These are phyloP conservation scores for Pachymerium ferrugineum DNA, from an alignment of 2,888 invertebrate species.

Conservation along the genomic window DNA sequence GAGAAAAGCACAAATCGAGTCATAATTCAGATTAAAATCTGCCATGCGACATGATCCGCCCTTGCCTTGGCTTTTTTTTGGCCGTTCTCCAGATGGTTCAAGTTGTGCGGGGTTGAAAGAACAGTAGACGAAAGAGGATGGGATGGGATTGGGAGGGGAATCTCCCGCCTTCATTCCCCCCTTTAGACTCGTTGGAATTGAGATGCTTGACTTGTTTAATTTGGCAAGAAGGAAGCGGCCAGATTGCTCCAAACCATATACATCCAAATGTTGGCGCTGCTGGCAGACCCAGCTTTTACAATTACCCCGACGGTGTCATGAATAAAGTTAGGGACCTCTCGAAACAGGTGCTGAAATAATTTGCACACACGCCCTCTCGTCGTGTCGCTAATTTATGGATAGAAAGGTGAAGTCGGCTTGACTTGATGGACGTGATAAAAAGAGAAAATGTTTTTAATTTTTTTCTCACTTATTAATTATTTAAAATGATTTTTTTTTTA, in stretches of 20 bases:
- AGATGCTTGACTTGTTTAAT: slow-evolving; percentile 18
- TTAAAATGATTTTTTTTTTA: no score
- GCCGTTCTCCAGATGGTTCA: background rate
- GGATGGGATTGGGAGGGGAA: slow-evolving; percentile 11
- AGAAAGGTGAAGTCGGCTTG: slow-evolving; percentile 16
- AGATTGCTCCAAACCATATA: slow-evolving; percentile 15
- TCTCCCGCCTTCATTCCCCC: background rate
- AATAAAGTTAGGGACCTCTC: slow-evolving; percentile 14
- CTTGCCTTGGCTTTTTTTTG: background rate
- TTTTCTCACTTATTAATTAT: background rate
- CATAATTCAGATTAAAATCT: slow-evolving; percentile 33
- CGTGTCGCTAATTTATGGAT: background rate
- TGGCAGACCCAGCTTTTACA: background rate
- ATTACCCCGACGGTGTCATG: slow-evolving; percentile 14
- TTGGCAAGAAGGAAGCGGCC: background rate
- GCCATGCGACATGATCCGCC: slow-evolving; percentile 30
- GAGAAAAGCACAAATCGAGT: slow-evolving; percentile 15
- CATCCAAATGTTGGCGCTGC: background rate
- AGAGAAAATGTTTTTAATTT: background rate
- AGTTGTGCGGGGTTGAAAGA: background rate
- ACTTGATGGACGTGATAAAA: slow-evolving; percentile 18
- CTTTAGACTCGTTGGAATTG: background rate
- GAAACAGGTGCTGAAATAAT: slow-evolving; percentile 18
- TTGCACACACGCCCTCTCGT: background rate
- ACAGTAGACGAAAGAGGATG: no score